phyloP scores from a whole-genome alignment of 2,797 vertebrate genomes.

The Tokudaia muenninki region DNA sequence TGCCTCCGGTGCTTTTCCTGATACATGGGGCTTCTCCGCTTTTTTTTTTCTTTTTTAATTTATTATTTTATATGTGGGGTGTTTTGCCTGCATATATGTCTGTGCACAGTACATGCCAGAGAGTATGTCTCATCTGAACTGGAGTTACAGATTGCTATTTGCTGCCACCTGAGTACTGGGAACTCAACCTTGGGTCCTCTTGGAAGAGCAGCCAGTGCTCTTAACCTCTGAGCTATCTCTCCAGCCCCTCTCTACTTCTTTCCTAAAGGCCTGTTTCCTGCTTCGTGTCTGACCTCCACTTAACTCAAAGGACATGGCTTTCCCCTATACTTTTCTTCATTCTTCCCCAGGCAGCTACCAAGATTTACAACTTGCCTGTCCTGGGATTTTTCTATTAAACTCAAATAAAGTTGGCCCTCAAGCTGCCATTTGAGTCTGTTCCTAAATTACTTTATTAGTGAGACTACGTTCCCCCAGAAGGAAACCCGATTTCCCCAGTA shows the following conservation, averaged over 20 bases:
- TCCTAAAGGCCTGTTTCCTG: not conserved
- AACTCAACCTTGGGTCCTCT: not conserved
- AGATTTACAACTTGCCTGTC: not conserved
- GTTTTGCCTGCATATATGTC: not conserved
- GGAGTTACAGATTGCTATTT: not conserved
- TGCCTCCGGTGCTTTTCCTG: not conserved
- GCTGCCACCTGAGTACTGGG: not conserved
- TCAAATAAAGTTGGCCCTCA: not conserved
- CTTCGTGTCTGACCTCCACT: not conserved
- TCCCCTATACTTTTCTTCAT: not conserved
- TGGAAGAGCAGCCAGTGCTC: not conserved
- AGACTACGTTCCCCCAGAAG: not conserved
- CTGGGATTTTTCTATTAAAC: not conserved
- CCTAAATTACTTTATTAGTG: not conserved
- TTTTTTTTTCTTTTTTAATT: not conserved
- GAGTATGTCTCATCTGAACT: not conserved
- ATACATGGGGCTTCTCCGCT: not conserved
- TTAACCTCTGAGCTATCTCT: not conserved
- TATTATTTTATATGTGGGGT: not conserved
- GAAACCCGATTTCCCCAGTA: not conserved
- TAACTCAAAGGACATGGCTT: not conserved
- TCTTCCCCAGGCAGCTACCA: not conserved
- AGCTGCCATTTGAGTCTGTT: not conserved
- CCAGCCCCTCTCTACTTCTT: not conserved
- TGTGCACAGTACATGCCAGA: not conserved